Conservation (phyloP, 2,888 invertebrate genomes). For the Sepioteuthis lessoniana region DNA sequence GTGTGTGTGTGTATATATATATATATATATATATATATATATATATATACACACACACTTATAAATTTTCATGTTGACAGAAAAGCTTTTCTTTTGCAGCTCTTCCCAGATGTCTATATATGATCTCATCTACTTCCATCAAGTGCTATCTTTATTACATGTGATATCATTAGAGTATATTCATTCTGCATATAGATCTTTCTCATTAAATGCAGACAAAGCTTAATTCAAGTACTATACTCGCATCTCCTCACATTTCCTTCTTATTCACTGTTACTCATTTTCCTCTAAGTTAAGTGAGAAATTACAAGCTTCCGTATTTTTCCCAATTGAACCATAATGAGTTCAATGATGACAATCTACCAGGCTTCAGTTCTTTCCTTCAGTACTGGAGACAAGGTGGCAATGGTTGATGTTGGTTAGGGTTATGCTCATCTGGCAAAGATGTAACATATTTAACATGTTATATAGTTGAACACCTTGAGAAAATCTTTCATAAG, state of each 20-base stretch:
- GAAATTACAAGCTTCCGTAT: neutral
- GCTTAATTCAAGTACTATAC: neutral
- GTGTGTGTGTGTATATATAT: too few relatives aligned
- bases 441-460: neutral
- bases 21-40: too few relatives aligned
- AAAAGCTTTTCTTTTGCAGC: neutral
- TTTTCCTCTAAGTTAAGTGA: neutral
- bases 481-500: neutral
- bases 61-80: neutral
- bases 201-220: neutral
- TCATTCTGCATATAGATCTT: neutral
- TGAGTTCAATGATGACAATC: neutral
- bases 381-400: neutral
- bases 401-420: neutral
- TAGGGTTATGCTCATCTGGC: neutral
- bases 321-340: neutral
- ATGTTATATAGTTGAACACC: neutral
- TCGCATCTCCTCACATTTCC: neutral
- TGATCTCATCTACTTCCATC: neutral
- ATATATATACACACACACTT: too few relatives aligned
- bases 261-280: neutral
- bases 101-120: neutral
- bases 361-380: neutral
- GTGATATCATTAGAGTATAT: neutral
- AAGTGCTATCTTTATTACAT: neutral